Percentiles rank a stretch among this genome's conserved stretches.
Evolutionary conservation across 2,113 vertebrate genomes (phyloP).

Genomic region (Dissostichus mawsoni): DNA sequence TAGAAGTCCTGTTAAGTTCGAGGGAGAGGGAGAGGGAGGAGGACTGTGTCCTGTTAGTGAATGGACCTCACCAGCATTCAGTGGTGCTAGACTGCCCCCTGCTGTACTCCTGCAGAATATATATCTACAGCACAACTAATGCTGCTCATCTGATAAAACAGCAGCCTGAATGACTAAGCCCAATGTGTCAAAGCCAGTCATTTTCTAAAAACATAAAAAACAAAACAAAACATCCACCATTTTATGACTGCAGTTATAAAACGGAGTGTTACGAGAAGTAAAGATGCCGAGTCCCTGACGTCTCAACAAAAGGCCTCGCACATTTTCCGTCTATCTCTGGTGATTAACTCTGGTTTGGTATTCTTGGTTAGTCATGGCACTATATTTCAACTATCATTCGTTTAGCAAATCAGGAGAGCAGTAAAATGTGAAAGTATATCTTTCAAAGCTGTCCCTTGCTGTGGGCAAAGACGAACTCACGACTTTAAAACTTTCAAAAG

Average conservation of each 20-base stretch:
- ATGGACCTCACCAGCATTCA: slow-evolving; percentile 57
- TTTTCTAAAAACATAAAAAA: slow-evolving; percentile 39
- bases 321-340: slow-evolving; percentile 62
- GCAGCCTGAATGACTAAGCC: slow-evolving; percentile 20
- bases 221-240: slow-evolving; percentile 25
- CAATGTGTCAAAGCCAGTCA: slow-evolving; percentile 24
- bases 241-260: slow-evolving; percentile 14
- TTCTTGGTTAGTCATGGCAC: slow-evolving; percentile 70
- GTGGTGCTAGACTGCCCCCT: slow-evolving; percentile 85
- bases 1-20: slow-evolving; percentile 80
- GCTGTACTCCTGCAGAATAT: slow-evolving; percentile 66
- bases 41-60: slow-evolving; percentile 74
- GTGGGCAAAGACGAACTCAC: slow-evolving; percentile 79
- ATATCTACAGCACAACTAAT: slow-evolving; percentile 10
- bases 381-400: slow-evolving; percentile 74
- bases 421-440: slow-evolving; percentile 74
- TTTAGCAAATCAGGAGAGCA: slow-evolving; percentile 72
- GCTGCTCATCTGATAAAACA: slow-evolving; percentile 33
- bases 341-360: slow-evolving; percentile 80
- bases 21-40: slow-evolving; percentile 56
- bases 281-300: neutral
- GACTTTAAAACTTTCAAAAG: slow-evolving; percentile 79
- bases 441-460: slow-evolving; percentile 83
- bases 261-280: neutral
- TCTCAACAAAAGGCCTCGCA: slow-evolving; percentile 38